phyloP scores from a whole-genome alignment of 2,888 invertebrate genomes.

The Laothoe populi region DNA sequence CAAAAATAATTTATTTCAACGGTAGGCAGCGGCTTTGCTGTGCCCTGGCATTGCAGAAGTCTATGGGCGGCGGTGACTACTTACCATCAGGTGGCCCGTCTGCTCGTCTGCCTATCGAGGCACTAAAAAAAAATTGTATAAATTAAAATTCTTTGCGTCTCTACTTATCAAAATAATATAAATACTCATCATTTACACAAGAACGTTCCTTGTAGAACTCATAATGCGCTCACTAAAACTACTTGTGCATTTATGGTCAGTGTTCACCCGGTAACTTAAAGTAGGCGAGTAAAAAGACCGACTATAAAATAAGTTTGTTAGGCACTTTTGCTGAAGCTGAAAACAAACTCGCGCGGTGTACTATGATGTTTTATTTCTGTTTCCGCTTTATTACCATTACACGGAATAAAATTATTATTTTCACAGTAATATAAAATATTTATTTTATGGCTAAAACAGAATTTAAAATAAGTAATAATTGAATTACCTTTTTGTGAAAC shows the following conservation, averaged over 20 bases:
- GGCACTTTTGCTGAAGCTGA: slow-evolving; percentile 37
- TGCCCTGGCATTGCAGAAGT: no score
- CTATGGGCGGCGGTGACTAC: no score
- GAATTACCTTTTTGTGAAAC: no score
- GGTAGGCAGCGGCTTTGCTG: no score
- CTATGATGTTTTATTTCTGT: slow-evolving; percentile 41
- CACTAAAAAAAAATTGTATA: no score
- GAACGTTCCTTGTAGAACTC: not conserved
- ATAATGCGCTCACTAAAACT: slow-evolving; percentile 14
- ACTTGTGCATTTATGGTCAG: slow-evolving; percentile 21
- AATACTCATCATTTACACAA: not conserved
- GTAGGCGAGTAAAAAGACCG: slow-evolving; percentile 30
- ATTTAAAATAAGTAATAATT: no score
- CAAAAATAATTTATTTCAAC: no score
- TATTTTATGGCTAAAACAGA: no score
- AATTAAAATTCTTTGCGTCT: no score
- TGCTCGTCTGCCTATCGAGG: no score
- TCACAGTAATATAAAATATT: not conserved
- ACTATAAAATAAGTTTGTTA: slow-evolving; percentile 37
- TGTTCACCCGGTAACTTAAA: slow-evolving; percentile 30
- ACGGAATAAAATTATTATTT: slow-evolving; percentile 34
- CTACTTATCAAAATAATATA: no score
- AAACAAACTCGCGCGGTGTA: slow-evolving; percentile 36
- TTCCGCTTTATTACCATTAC: slow-evolving; percentile 45
- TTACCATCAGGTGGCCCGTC: no score